Base-by-base conservation (phyloP, 2,888 invertebrate genomes). In the Agriopis aurantiaria region DNA sequence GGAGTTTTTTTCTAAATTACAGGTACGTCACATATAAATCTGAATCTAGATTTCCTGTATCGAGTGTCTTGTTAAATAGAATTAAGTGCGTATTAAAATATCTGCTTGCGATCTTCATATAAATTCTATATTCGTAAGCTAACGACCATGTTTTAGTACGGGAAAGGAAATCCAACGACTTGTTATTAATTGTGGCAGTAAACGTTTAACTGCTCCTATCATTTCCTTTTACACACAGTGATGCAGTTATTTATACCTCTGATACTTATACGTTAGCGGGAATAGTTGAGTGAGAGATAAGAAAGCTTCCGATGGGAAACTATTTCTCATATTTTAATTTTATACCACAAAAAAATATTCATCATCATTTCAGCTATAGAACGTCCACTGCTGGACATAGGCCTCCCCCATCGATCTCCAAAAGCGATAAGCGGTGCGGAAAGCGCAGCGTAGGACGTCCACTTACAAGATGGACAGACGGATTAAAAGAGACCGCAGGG, bases 101-200 rank as follows among this genome's bases (percentile, higher is more conserved):
- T 49, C 49, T 23, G 41, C 43, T 46, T 41, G 40, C 59, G 59
- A 65, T 68, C 63, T 57, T 68, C 46, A 68, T 58, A 62, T 62
- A 68, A 69, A 65, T 61, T 70, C 60, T 59, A 72, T 63, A 67
- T 73, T 65, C 57, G 33, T 52, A 49, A 64, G 59, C 48, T 71
- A 71, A 73, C 69, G 58, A 73, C 60, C 68, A 51, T 52, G 71
- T 71, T 75, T 67, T 68, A 73, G 71, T 73, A 68, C 71, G 46
- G 68, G 69, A 71, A 67, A 67, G 55, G 73, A 67, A 70, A 72
- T 63, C 66, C 62, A 49, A 65, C 65, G 66, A 57, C 48, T 68
- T 12, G 68, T 71, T 70, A 73, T 72, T 73, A 69, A 73, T 75
- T 75, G 73, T 66, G 61, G 69, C 68, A 65, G 64, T 75, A 73